phyloP scores from a whole-genome alignment of 2,113 vertebrate species.

The Marcusenius ussheri region DNA sequence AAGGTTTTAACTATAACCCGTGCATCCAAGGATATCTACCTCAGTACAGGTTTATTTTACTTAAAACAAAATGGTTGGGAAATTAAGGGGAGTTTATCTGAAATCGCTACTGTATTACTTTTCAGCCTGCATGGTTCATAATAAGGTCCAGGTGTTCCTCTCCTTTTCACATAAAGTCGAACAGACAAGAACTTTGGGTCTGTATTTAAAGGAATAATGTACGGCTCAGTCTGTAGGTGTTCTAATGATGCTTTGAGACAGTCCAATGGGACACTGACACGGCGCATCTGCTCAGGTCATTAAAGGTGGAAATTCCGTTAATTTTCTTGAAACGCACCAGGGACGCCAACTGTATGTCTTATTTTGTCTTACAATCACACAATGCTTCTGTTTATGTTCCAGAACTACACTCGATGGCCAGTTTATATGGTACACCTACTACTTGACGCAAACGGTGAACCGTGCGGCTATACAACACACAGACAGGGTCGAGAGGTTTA shows the following conservation, averaged over 20 bases:
- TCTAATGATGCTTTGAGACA: neutral
- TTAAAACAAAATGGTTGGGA: slow-evolving; percentile 32
- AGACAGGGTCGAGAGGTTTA: neutral
- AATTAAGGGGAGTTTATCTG: slow-evolving; percentile 28
- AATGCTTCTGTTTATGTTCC: neutral
- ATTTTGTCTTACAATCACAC: neutral
- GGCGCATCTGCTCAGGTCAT: neutral
- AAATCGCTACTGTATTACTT: slow-evolving; percentile 37
- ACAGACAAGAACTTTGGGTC: neutral
- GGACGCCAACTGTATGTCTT: neutral
- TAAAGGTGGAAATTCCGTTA: neutral
- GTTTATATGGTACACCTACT: neutral
- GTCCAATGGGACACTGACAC: neutral
- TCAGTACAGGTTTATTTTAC: neutral
- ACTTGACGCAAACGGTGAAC: neutral
- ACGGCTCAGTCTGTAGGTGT: neutral
- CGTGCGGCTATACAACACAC: neutral
- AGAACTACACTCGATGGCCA: neutral
- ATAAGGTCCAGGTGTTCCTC: slow-evolving; percentile 45
- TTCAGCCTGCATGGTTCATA: slow-evolving; percentile 34
- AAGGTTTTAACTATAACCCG: neutral
- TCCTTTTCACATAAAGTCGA: neutral
- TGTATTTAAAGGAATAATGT: neutral
- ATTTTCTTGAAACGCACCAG: neutral
- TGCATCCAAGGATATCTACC: neutral